These are phyloP conservation scores for Gallinago media DNA, from an alignment of 2,113 vertebrate species.

Conservation along the genomic window DNA sequence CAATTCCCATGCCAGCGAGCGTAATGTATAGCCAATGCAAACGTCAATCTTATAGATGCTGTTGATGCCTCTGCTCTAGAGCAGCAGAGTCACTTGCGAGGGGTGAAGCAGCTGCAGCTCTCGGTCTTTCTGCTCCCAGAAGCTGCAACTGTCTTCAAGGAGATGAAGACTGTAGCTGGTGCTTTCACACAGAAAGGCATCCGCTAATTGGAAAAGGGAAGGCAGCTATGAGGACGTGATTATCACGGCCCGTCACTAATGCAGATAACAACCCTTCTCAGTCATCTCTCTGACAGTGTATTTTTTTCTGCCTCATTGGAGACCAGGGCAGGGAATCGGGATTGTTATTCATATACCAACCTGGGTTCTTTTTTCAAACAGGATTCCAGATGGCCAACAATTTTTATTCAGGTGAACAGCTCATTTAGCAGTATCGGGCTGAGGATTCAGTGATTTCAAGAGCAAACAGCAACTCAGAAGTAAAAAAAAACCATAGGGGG, in stretches of 20 bases:
- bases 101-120: neutral
- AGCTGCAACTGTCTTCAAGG: constrained; percentile 5
- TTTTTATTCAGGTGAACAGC: constrained; percentile 55
- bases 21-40: neutral
- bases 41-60: neutral
- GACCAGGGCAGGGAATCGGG: accelerated
- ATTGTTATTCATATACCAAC: neutral
- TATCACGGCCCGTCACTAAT: constrained; percentile 33
- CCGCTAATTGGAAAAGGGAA: neutral
- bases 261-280: constrained; percentile 39
- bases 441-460: neutral
- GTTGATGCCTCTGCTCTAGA: neutral
- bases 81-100: neutral
- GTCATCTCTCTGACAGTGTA: neutral
- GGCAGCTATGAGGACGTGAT: neutral
- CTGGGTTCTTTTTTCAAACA: neutral
- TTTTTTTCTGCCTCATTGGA: constrained; percentile 61
- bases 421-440: constrained; percentile 32
- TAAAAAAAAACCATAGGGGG: neutral
- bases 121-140: neutral
- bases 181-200: neutral
- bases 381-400: constrained; percentile 52
- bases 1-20: neutral
- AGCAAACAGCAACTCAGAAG: constrained; percentile 34
- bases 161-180: neutral